Evolutionary conservation across 2,888 invertebrate genomes (phyloP).

Genomic region (Tipula unca): DNA sequence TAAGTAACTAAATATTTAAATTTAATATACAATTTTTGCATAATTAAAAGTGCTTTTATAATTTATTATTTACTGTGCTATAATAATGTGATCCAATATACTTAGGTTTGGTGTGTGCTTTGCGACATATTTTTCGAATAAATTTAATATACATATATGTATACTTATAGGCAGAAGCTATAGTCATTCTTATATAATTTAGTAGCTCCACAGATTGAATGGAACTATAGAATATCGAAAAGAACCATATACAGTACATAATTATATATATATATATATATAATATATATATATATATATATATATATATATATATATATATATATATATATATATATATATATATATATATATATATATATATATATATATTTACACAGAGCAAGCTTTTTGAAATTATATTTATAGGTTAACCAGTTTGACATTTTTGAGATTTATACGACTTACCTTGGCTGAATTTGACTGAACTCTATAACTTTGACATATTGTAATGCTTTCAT

Average conservation of each 20-base stretch:
- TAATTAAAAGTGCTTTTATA: not conserved
- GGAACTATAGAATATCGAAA: not conserved
- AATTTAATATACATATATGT: not conserved
- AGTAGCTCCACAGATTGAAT: not conserved
- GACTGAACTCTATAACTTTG: constrained; percentile 8
- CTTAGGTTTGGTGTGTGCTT: not conserved
- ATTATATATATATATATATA: too few relatives aligned
- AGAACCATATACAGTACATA: not conserved
- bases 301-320: not conserved
- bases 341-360: too few relatives aligned
- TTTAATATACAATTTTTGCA: not conserved
- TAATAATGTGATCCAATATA: not conserved
- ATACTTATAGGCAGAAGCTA: not conserved
- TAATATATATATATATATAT: not conserved
- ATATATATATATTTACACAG: not conserved
- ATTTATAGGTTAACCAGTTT: not conserved
- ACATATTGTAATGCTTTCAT: not conserved
- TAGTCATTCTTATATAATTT: not conserved
- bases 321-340: not conserved
- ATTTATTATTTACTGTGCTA: not conserved
- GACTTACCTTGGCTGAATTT: not conserved
- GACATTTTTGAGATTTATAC: not conserved
- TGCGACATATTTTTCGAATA: not conserved
- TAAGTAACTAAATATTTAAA: not conserved
- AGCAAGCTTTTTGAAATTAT: not conserved